Conservation (phyloP, 2,888 invertebrate species). For the Tenthredo notha region DNA sequence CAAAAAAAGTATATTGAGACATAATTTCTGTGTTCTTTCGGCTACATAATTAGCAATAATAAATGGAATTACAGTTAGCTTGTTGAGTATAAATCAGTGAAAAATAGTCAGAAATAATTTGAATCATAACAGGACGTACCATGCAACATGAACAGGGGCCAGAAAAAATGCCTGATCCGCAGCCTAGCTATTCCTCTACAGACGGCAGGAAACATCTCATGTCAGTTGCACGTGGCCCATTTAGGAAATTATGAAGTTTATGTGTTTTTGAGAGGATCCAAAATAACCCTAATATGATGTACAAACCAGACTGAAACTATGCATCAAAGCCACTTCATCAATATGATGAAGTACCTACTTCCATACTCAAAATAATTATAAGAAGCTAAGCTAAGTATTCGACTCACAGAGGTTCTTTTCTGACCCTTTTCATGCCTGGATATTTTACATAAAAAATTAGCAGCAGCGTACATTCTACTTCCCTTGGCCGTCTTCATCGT, state of each 20-base stretch:
- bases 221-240: constrained; percentile 14
- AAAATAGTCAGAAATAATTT: constrained; percentile 1
- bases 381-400: background rate
- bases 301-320: background rate
- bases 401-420: background rate
- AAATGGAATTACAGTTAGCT: background rate
- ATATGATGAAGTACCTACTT: background rate
- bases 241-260: background rate
- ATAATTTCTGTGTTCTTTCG: background rate
- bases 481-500: background rate
- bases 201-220: background rate
- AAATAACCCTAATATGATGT: background rate
- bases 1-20: background rate
- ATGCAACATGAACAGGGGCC: background rate
- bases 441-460: background rate
- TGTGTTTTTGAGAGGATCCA: constrained; percentile 16
- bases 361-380: background rate
- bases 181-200: background rate
- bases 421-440: background rate
- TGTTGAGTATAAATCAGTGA: background rate
- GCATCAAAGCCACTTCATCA: background rate
- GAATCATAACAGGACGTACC: background rate
- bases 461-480: background rate
- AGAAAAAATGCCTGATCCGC: background rate
- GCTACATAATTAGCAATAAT: background rate